A percentile compares a stretch with the other conserved stretches of the same genome.
Evolutionary conservation across 2,113 vertebrate genomes (phyloP).

Genomic region (Buteo buteo): DNA sequence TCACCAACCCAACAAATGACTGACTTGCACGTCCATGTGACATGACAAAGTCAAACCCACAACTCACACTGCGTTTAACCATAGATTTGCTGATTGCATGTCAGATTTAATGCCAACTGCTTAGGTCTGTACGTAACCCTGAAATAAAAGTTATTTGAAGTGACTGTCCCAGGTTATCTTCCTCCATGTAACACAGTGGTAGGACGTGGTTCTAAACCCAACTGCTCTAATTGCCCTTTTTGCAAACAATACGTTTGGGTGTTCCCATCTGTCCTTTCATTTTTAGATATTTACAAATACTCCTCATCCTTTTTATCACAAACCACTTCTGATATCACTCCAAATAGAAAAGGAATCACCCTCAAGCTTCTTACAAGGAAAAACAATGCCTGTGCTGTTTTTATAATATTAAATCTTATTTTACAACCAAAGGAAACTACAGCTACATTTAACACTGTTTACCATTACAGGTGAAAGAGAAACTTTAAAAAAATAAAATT

Average conservation of each 20-base stretch:
- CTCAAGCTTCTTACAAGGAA: neutral
- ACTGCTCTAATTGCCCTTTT: neutral
- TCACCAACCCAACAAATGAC: neutral
- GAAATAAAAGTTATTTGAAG: neutral
- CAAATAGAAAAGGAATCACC: neutral
- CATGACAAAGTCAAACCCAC: neutral
- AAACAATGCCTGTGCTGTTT: neutral
- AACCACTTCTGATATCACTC: neutral
- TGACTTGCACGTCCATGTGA: fast-evolving
- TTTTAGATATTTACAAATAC: neutral
- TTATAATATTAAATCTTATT: neutral
- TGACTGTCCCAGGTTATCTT: neutral
- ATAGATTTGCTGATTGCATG: fast-evolving
- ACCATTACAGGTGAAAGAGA: neutral
- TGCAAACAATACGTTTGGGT: neutral
- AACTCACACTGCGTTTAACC: fast-evolving
- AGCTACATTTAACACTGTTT: too few species aligned
- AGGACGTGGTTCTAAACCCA: fast-evolving
- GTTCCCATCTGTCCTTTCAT: neutral
- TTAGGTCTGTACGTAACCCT: neutral
- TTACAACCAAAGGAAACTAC: neutral
- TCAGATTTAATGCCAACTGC: neutral
- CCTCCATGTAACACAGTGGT: fast-evolving
- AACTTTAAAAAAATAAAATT: neutral
- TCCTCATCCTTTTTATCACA: neutral